Evolutionary conservation across 2,888 invertebrate genomes (phyloP), one percentile per base, ranked within the genome.

Genomic region (Papilio demoleus): DNA sequence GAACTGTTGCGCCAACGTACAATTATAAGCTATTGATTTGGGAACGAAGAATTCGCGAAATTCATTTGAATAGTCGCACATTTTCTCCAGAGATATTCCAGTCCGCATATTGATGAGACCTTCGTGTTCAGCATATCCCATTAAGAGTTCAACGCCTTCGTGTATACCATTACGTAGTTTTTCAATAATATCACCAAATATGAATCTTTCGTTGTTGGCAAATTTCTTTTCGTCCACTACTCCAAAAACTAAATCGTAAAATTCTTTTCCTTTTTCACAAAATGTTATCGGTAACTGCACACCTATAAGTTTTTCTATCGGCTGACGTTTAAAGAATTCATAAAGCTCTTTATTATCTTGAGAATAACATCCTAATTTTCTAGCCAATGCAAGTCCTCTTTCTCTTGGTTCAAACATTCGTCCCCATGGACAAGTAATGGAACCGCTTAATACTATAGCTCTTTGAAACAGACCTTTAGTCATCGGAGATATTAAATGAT

Each of bases 101-200:
- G 67, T 34, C 19, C 62, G 67, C 11, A 77, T 53, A 12, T 64
- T 31, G 22, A 80, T 47, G 0, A 81, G 22, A 17, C 96, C 96
- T 86, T 96, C 96, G 56, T 95, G 94, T 1, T 93, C 92, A 17
- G 94, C 95, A 5, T 94, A 82, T 8, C 97, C 96, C 19, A 94
- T 88, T 81, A 96, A 94, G 82, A 96, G 93, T 0, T 96, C 95
- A 1, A 95, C 88, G 17, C 76, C 83, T 63, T 82, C 78, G 45
- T 94, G 85, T 19, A 87, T 87, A 5, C 94, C 94, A 22, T 88
- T 81, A 70, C 88, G 84, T 12, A 90, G 72, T 22, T 81, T 79
- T 40, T 93, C 86, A 42, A 74, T 70, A 2, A 79, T 64, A 45
- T 83, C 74, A 22, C 81, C 84, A 17, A 74, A 75, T 70, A 79